Base-by-base conservation (phyloP, 2,888 invertebrate species). In the Drosophila anomalata region DNA sequence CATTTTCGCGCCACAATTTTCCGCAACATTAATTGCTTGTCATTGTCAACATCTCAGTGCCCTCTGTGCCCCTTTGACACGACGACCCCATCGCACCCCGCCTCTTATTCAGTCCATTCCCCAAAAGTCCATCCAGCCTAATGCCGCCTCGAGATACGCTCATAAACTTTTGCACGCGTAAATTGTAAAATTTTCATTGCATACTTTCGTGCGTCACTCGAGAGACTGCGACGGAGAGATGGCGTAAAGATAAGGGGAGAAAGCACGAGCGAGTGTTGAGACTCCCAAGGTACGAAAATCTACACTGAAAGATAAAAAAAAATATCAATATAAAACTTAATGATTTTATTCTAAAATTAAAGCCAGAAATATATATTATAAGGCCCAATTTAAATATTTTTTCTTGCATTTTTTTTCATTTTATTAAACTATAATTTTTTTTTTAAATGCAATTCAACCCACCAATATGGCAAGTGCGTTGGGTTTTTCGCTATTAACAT, bases 161-260 rank as follows among this genome's bases (percentile, higher is more conserved):
- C 79, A 72, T 79, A 82, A 79, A 79, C 50, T 82, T 79, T 82
- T 75, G 68, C 82, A 77, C 69, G 83, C 77, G 79, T 75, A 82
- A 82, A 82, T 79, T 79, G 79, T 82, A 79, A 79, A 79, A 82
- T 79, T 79, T 82, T 77, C 75, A 79, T 79, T 79, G 79, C 79
- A 79, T 82, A 79, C 79, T 79, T 79, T 77, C 22, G 62, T 69
- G 79, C 77, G 82, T 58, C 69, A 55, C 47, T 20, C 42, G 39
- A 39, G 52, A 39, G 65, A 46, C 17, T 51, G 20, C 9, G 33
- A 33, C 17, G 17, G 20, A 11, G 9, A 29, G 44, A 62, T 9
- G 20, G 20, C 5, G 8, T 3, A 20, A 39, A 17, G 26, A 9
- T 24, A 17, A n/a, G 41, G 2, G 44, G 22, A 22, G 24, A 11